phyloP scores from a whole-genome alignment of 1,140 invertebrate species.

The Lanistes nyassanus region DNA sequence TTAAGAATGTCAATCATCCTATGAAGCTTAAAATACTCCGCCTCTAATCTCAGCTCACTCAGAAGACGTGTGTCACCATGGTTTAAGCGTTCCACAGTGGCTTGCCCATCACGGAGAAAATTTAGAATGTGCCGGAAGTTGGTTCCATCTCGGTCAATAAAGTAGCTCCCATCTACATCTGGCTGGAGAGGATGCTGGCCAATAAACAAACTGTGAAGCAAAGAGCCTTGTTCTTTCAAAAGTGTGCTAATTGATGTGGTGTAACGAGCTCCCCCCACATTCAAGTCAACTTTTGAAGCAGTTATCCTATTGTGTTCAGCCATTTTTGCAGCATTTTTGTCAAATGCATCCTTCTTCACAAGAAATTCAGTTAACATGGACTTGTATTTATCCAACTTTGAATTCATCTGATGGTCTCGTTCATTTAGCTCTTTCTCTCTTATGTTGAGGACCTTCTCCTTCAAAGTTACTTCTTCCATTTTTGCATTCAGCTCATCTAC shows the following conservation, averaged over 20 bases:
- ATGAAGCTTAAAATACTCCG: slow-evolving; percentile 32
- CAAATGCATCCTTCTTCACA: slow-evolving; percentile 30
- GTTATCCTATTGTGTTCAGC: slow-evolving; percentile 34
- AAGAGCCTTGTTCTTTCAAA: slow-evolving; percentile 41
- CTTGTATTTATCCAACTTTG: slow-evolving; percentile 29
- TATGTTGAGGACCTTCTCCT: slow-evolving; percentile 24
- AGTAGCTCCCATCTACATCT: slow-evolving; percentile 34
- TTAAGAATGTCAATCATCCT: slow-evolving; percentile 20
- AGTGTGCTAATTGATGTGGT: slow-evolving; percentile 49
- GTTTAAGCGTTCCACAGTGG: slow-evolving; percentile 21
- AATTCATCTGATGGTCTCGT: slow-evolving; percentile 30
- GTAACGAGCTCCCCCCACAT: slow-evolving; percentile 49
- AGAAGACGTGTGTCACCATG: slow-evolving; percentile 21
- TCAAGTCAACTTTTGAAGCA: slow-evolving; percentile 36
- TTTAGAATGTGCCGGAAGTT: slow-evolving; percentile 51
- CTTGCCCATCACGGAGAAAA: slow-evolving; percentile 39
- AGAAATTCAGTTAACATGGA: slow-evolving; percentile 30
- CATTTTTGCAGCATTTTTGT: slow-evolving; percentile 31
- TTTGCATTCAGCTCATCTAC: slow-evolving; percentile 23
- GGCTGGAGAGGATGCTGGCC: slow-evolving; percentile 41
- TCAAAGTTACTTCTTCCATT: slow-evolving; percentile 18
- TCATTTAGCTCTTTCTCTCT: slow-evolving; percentile 35
- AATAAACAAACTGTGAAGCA: slow-evolving; percentile 52
- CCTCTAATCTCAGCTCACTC: slow-evolving; percentile 34
- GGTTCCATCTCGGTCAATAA: slow-evolving; percentile 49